Evolutionary conservation across 2,888 invertebrate genomes (phyloP).

Genomic region (Heliothis peltigera): DNA sequence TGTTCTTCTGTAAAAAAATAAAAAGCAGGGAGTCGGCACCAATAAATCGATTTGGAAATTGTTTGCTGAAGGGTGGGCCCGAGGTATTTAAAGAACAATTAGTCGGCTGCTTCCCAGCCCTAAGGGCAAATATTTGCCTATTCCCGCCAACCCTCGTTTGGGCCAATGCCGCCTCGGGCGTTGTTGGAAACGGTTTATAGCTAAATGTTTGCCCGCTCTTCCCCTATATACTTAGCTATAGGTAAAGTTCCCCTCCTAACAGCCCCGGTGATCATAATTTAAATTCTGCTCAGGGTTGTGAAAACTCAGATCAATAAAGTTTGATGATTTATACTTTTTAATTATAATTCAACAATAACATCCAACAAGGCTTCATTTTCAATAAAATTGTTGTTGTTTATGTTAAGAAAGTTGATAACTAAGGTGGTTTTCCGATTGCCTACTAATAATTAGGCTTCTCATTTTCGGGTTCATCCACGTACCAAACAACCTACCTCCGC

Average conservation of each 20-base stretch:
- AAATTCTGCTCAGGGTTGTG: conserved; percentile 51
- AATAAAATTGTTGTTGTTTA: conserved; percentile 37
- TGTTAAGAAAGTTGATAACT: conserved; percentile 31
- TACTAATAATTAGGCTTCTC: background rate
- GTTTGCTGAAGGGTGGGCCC: conserved; percentile 85
- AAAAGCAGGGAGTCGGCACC: conserved; percentile 77
- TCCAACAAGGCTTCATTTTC: conserved; percentile 37
- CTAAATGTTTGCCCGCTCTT: conserved; percentile 83
- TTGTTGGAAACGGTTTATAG: conserved; percentile 82
- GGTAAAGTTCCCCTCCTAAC: conserved; percentile 75
- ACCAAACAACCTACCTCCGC: no score
- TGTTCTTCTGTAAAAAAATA: conserved; percentile 70
- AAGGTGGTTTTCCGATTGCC: conserved; percentile 11
- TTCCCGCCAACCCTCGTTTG: conserved; percentile 88
- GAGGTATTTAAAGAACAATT: conserved; percentile 89
- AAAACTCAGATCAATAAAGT: conserved; percentile 50
- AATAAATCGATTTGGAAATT: conserved; percentile 86
- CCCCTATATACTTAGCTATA: conserved; percentile 78
- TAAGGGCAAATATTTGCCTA: conserved; percentile 86
- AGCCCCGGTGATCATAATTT: conserved; percentile 68
- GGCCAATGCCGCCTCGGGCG: conserved; percentile 82
- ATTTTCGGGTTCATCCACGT: no score
- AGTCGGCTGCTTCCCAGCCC: conserved; percentile 87
- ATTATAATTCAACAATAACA: conserved; percentile 15
- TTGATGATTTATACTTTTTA: conserved; percentile 25